Evolutionary conservation across 2,888 invertebrate species (phyloP), one percentile per base, ranked within the genome.

Genomic region (Pachliopta kotzebuea): DNA sequence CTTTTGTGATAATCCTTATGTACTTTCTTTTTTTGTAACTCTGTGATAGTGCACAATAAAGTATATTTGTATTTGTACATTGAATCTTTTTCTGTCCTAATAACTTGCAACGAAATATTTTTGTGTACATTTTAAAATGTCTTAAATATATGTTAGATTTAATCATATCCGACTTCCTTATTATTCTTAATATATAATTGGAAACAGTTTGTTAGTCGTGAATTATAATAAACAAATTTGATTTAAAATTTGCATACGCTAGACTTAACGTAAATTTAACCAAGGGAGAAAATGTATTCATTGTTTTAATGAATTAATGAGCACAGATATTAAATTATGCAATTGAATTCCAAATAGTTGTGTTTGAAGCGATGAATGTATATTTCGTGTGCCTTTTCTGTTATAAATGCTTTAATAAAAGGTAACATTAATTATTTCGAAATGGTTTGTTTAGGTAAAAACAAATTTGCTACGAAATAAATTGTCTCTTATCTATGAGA

Each of bases 291-390:
- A 23, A 60, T 60, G 50, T 24, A 57, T 57, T 57, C 52, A 31
- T 23, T 60, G 52, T 53, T 50, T 37, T 50, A 52, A 60, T 52
- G 52, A 60, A 60, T 60, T 52, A 52, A 60, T 60, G 4, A 45
- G 45, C n/a, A 6, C n/a, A 7, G 11, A 45, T 45, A 45, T 45
- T n/a, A 18, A 45, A 45, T n/a, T 45, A 45, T 45, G 45, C n/a
- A 45, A n/a, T n/a, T n/a, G 45, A 45, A 45, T 45, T n/a, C 18
- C 18, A 45, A n/a, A 45, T 42, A 42, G 18, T 42, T n/a, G 45
- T 18, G 45, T 45, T n/a, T 45, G n/a, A 6, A n/a, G 4, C 45
- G 18, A 45, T 45, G n/a, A 45, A 45, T 4, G 45, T 45, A 6
- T 45, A 45, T 45, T 45, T n/a, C 45, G 45, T 45, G n/a, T 0